Percentiles rank a stretch among this genome's conserved stretches.
phyloP scores from a whole-genome alignment of 2,888 invertebrate species.

The Drosophila monieri region DNA sequence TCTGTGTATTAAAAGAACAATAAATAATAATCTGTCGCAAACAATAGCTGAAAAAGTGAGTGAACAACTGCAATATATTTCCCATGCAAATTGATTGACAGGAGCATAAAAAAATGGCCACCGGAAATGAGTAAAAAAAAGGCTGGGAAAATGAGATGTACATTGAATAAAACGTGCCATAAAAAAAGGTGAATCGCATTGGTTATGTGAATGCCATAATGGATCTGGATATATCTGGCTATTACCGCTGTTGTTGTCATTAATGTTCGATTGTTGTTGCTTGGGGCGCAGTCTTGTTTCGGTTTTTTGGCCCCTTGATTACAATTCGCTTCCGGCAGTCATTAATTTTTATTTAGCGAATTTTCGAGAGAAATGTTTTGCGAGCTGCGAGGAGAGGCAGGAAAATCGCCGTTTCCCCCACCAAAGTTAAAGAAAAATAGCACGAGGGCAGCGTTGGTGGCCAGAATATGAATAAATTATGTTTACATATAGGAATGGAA shows the following conservation, averaged over 20 bases:
- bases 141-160: conserved; percentile 10
- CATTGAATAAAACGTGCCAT: conserved; percentile 3
- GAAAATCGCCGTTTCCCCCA: conserved; percentile 19
- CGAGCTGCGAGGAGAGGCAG: conserved; percentile 15
- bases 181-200: conserved; percentile 5
- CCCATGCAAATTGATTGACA: conserved; percentile 62
- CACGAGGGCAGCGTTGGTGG: conserved; percentile 47
- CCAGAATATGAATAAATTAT: conserved; percentile 70
- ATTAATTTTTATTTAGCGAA: conserved; percentile 79
- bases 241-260: conserved; percentile 48
- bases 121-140: conserved; percentile 54
- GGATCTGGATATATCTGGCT: conserved; percentile 33
- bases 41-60: conserved; percentile 38
- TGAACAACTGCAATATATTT: conserved; percentile 25
- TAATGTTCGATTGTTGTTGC: conserved; percentile 41
- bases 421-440: conserved; percentile 63
- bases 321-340: conserved; percentile 76
- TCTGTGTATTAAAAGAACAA: conserved; percentile 12
- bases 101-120: conserved; percentile 42
- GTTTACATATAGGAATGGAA: conserved; percentile 21
- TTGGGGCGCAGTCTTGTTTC: conserved; percentile 27
- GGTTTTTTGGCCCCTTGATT: conserved; percentile 64
- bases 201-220: conserved; percentile 29
- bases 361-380: conserved; percentile 49
- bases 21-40: conserved; percentile 42